Conservation (phyloP, 2,113 vertebrate species). For the Strix aluco region DNA sequence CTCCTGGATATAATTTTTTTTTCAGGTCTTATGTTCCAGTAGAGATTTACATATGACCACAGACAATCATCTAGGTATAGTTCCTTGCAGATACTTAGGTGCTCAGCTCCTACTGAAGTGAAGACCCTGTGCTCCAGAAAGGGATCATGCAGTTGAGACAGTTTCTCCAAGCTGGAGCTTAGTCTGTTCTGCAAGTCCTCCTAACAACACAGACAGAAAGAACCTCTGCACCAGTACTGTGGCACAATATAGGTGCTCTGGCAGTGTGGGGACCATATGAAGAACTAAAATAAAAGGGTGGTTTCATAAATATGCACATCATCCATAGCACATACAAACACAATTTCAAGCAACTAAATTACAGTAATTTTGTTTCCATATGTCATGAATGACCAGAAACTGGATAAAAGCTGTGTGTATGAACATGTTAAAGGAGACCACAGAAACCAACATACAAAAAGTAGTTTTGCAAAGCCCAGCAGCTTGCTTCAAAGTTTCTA, state of each 20-base stretch:
- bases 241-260: background rate
- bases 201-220: background rate
- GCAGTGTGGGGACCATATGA: accelerated
- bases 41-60: background rate
- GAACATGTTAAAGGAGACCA: background rate
- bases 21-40: background rate
- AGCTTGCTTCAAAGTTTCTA: background rate
- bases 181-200: background rate
- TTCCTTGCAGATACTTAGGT: too few relatives aligned
- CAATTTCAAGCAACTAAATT: background rate
- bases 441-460: background rate
- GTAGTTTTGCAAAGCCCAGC: background rate
- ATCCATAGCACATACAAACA: background rate
- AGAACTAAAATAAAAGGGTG: background rate
- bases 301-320: background rate
- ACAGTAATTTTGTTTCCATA: background rate
- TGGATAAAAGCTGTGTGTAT: too few relatives aligned
- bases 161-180: background rate
- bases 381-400: background rate
- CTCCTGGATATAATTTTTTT: background rate
- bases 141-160: accelerated
- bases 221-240: background rate
- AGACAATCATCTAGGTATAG: too few relatives aligned
- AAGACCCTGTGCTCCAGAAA: background rate
- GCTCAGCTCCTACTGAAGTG: background rate